Evolutionary conservation across 2,797 vertebrate species (phyloP).

Genomic region (Thaleichthys pacificus): DNA sequence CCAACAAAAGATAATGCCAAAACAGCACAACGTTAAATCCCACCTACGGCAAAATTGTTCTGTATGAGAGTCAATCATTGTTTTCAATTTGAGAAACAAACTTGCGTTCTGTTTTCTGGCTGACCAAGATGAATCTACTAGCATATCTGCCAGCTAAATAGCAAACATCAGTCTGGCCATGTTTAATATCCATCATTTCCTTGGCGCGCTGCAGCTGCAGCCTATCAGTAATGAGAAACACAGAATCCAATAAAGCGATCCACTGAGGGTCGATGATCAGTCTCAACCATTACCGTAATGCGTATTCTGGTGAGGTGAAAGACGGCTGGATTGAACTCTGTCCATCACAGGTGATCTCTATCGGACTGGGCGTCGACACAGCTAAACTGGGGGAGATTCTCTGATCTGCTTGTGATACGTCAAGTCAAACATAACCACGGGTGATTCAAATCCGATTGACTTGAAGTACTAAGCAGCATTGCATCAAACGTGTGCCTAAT

Average conservation of each 20-base stretch:
- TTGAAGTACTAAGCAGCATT: too few species aligned
- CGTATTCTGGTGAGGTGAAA: background rate
- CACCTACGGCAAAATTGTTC: background rate
- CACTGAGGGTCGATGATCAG: conserved; percentile 31
- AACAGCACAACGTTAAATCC: background rate
- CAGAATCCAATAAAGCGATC: conserved; percentile 44
- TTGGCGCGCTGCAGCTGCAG: too few species aligned
- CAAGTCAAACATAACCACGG: too few species aligned
- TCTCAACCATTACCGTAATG: conserved; percentile 9
- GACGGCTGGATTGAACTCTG: background rate
- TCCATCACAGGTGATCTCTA: background rate
- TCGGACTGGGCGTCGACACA: too few species aligned
- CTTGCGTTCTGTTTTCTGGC: conserved; percentile 20
- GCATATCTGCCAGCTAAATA: conserved; percentile 32
- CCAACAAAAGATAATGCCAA: background rate
- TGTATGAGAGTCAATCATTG: background rate
- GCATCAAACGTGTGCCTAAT: conserved; percentile 9
- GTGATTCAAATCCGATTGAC: too few species aligned
- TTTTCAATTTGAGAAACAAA: background rate
- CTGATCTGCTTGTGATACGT: too few species aligned
- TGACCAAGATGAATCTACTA: conserved; percentile 20
- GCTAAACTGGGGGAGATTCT: too few species aligned
- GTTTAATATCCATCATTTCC: too few species aligned
- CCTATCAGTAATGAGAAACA: too few species aligned
- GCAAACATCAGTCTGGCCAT: conserved; percentile 22